phyloP scores from a whole-genome alignment of 2,888 invertebrate genomes.

The Prostheceraeus crozeri region DNA sequence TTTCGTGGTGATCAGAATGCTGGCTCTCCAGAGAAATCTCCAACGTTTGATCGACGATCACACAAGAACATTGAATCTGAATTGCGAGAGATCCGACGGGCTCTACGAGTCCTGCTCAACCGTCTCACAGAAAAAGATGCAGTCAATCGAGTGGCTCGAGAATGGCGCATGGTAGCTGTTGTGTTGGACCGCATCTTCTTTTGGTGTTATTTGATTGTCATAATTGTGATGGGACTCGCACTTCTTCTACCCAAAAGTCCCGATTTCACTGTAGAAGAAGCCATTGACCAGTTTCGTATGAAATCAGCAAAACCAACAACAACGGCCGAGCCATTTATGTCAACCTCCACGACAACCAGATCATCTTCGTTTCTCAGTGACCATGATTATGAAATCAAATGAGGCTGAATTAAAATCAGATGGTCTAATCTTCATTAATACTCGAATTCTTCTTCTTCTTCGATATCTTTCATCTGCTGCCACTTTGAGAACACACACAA shows the following conservation, averaged over 20 bases:
- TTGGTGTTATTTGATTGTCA: slow-evolving; percentile 47
- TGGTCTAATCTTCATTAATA: no score
- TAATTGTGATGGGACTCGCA: slow-evolving; percentile 45
- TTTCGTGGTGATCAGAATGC: slow-evolving; percentile 40
- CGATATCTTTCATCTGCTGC: no score
- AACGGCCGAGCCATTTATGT: no score
- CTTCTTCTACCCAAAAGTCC: slow-evolving; percentile 33
- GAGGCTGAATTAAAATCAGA: no score
- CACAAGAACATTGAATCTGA: slow-evolving; percentile 44
- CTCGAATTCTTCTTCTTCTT: no score
- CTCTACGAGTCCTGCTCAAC: slow-evolving; percentile 28
- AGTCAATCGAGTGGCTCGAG: slow-evolving; percentile 46
- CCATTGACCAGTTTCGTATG: no score
- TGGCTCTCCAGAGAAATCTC: slow-evolving; percentile 45
- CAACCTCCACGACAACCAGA: no score
- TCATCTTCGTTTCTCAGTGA: no score
- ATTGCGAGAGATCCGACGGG: slow-evolving; percentile 34
- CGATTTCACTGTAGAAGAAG: slow-evolving; percentile 15
- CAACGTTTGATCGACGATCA: slow-evolving; percentile 50
- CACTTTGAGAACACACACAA: no score
- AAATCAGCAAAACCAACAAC: no score
- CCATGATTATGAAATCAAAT: no score
- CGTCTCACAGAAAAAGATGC: slow-evolving; percentile 42
- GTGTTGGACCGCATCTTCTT: slow-evolving; percentile 51
- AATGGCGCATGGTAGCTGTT: slow-evolving; percentile 51